Evolutionary conservation across 2,113 vertebrate genomes (phyloP).

Genomic region (Isichthys henryi): DNA sequence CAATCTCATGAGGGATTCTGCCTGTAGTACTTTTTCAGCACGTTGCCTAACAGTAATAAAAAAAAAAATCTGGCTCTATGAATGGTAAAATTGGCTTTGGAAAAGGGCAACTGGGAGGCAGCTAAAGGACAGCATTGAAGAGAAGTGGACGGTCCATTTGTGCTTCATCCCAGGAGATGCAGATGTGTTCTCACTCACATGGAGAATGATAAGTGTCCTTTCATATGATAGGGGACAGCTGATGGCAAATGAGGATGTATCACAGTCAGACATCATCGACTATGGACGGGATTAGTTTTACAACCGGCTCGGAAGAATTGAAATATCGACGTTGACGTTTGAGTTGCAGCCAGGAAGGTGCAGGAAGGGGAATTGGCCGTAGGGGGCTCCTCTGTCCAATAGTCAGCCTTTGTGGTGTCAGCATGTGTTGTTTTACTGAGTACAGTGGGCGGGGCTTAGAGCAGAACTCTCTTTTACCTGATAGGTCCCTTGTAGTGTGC

Average conservation of each 20-base stretch:
- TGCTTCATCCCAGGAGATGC: not conserved
- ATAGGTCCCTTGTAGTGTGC: slow-evolving; percentile 86
- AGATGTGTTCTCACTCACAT: not conserved
- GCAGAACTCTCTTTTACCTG: slow-evolving; percentile 60
- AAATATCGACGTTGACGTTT: not conserved
- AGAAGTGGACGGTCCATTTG: not conserved
- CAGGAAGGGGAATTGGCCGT: not conserved
- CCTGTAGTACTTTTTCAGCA: not conserved
- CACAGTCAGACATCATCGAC: not conserved
- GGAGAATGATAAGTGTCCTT: not conserved
- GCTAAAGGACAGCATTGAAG: not conserved
- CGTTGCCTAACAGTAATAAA: not conserved
- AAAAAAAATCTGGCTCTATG: not conserved
- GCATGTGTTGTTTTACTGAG: not conserved
- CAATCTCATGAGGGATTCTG: not conserved
- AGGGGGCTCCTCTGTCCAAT: not conserved
- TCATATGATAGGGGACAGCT: not conserved
- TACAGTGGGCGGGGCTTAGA: not conserved
- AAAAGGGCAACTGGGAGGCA: not conserved
- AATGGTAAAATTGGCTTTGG: not conserved
- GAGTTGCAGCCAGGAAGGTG: not conserved
- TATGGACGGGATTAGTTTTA: not conserved
- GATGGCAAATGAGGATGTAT: not conserved
- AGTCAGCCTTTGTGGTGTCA: not conserved
- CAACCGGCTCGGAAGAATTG: not conserved